phyloP scores from a whole-genome alignment of 1,140 invertebrate species.

The Leptinotarsa texana region DNA sequence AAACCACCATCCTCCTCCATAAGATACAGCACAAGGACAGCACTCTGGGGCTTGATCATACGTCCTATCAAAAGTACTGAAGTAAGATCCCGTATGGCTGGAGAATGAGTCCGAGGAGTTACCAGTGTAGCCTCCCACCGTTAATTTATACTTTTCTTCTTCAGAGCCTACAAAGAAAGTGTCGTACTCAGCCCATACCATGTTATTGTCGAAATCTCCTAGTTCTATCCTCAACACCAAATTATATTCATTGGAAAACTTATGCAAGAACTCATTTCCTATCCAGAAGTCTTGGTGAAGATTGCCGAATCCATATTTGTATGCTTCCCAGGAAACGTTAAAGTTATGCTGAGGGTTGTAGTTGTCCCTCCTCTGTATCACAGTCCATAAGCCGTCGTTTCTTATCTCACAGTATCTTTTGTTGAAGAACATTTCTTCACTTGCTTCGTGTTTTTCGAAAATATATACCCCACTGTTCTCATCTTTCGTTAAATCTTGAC shows the following conservation, averaged over 20 bases:
- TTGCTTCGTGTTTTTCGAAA: conserved; percentile 31
- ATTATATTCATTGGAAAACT: conserved; percentile 54
- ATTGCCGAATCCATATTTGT: conserved; percentile 65
- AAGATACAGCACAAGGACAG: conserved; percentile 60
- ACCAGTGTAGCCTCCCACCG: conserved; percentile 1
- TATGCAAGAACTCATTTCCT: conserved; percentile 66
- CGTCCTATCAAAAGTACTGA: conserved; percentile 64
- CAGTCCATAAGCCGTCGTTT: conserved; percentile 57
- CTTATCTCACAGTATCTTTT: conserved; percentile 56
- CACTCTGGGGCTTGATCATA: conserved; percentile 61
- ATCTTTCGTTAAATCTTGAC: conserved; percentile 31
- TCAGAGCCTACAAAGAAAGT: conserved; percentile 53
- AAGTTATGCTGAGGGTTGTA: conserved; percentile 57
- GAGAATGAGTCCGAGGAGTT: conserved; percentile 61
- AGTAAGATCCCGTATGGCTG: conserved; percentile 62
- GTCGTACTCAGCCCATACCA: conserved; percentile 59
- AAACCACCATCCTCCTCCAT: conserved; percentile 68
- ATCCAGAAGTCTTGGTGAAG: conserved; percentile 66
- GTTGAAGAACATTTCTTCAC: conserved; percentile 41
- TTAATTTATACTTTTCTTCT: conserved; percentile 24
- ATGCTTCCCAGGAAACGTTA: conserved; percentile 64
- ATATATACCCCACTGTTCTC: conserved; percentile 43
- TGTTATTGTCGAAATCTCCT: conserved; percentile 58
- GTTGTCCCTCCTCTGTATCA: conserved; percentile 55
- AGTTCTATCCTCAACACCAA: conserved; percentile 60